Base-by-base conservation (phyloP, 1,140 invertebrate genomes). In the Drosophila pachea region DNA sequence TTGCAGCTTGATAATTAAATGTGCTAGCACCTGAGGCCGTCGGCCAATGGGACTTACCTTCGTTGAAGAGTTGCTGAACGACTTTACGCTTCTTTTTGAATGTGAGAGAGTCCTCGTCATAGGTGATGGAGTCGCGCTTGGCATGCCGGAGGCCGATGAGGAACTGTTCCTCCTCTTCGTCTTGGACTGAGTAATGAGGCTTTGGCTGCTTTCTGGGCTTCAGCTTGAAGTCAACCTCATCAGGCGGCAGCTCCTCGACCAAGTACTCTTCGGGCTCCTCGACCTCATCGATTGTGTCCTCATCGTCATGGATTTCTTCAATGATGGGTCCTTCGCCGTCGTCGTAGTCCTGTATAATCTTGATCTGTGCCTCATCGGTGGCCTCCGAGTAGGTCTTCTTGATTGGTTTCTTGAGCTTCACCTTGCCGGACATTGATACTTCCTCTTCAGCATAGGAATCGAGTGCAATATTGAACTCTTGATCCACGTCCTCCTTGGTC, bases 401-500 rank as follows among this genome's bases (percentile, higher is more conserved):
- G n/a, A 87, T 58, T 40, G 93, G 94, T 75, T 93, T 89, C 69
- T 92, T 95, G n/a, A 95, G 68, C 90, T 94, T 94, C 4, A 95
- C 93, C 90, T 95, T 95, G 62, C 94, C 94, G 8, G 94, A 93
- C 92, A 96, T 94, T 5, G 94, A 95, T 68, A 96, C 94, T 89
- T 96, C 94, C 91, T 96, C 95, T 90, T 96, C 95, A 48, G 94
- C 94, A 88, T 96, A 96, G 0, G 94, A 94, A 89, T 95, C 94
- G 48, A 95, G 89, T 31, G 94, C 94, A 72, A 96, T 95, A 87
- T 94, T 95, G 86, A 96, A 96, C 90, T 95, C 95, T 90, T 96
- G 95, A 87, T 96, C 95, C 6, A 96, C 94, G 79, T 95, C 94
- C 90, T 96, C 94, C 89, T 95, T 94, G 3, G 92, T 94, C 90